Evolutionary conservation across 2,888 invertebrate genomes (phyloP).

Genomic region (Tuberolachnus salignus): DNA sequence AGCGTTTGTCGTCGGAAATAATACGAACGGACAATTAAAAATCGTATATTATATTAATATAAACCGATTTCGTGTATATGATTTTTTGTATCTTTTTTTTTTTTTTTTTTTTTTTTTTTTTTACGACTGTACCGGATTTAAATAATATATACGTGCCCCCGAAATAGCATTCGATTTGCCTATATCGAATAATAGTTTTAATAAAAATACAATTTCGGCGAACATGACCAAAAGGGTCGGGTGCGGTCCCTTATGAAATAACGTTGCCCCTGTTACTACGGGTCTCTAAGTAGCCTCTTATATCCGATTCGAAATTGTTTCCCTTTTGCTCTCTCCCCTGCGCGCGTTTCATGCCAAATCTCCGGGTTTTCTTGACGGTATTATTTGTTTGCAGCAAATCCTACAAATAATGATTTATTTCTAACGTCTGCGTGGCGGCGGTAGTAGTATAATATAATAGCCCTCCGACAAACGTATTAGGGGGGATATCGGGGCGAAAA

Average conservation of each 20-base stretch:
- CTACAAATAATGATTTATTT: conserved; percentile 54
- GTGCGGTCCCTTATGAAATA: conserved; percentile 26
- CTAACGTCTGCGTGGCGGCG: conserved; percentile 24
- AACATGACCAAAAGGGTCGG: conserved; percentile 39
- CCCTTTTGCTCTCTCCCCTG: conserved; percentile 33
- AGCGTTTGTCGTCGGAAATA: no score
- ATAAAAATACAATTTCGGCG: conserved; percentile 46
- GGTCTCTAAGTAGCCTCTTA: conserved; percentile 54
- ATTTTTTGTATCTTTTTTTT: no score
- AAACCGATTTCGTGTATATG: no score
- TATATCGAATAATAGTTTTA: conserved; percentile 34
- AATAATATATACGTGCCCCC: no score
- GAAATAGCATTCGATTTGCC: conserved; percentile 13
- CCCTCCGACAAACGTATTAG: conserved; percentile 43
- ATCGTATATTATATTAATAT: no score
- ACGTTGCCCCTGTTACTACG: conserved; percentile 44
- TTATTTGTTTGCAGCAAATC: conserved; percentile 53
- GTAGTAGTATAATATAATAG: conserved; percentile 16
- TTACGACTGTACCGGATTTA: no score
- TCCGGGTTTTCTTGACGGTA: conserved; percentile 55
- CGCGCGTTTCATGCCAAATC: conserved; percentile 39
- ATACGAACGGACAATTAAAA: no score
- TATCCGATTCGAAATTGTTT: conserved; percentile 55
- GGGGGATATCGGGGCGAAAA: conserved; percentile 19
- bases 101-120: no score